Conservation (phyloP, 1,140 invertebrate genomes). For the Leptonema lineaticorne region DNA sequence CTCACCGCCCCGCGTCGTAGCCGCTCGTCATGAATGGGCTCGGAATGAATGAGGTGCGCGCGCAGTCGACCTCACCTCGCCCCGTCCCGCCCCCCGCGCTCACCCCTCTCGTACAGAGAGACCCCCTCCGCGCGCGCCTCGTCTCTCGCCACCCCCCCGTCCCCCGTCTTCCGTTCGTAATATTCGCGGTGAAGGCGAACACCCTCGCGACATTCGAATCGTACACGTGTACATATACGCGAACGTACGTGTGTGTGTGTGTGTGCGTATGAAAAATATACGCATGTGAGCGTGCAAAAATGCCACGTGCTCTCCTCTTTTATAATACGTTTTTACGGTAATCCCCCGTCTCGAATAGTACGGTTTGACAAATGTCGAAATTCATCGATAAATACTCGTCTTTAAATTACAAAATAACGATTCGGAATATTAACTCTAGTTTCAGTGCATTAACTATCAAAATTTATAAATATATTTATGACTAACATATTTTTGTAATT, state of each 20-base stretch:
- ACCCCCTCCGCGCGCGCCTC: not conserved
- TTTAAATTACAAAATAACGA: not conserved
- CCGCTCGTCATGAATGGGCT: conserved; percentile 39
- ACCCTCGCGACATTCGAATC: not conserved
- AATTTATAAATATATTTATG: no score
- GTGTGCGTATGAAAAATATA: not conserved
- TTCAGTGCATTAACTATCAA: no score
- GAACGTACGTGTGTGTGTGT: not conserved
- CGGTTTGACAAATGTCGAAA: not conserved
- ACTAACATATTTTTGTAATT: no score
- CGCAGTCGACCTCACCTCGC: conserved; percentile 29
- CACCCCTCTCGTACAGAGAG: no score
- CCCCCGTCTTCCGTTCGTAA: not conserved
- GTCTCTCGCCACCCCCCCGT: not conserved
- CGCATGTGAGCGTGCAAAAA: no score
- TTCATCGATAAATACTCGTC: not conserved
- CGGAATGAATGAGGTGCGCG: conserved; percentile 40
- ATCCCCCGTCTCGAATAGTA: no score
- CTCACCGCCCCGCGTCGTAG: conserved; percentile 7
- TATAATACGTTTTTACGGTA: no score
- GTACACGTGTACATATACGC: not conserved
- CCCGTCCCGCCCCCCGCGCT: not conserved
- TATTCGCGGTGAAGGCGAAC: not conserved
- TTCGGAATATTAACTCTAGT: no score
- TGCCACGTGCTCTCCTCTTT: no score